A percentile compares a stretch with the other conserved stretches of the same genome.
Conservation (phyloP, 2,888 invertebrate species). For the Noctua fimbriata region DNA sequence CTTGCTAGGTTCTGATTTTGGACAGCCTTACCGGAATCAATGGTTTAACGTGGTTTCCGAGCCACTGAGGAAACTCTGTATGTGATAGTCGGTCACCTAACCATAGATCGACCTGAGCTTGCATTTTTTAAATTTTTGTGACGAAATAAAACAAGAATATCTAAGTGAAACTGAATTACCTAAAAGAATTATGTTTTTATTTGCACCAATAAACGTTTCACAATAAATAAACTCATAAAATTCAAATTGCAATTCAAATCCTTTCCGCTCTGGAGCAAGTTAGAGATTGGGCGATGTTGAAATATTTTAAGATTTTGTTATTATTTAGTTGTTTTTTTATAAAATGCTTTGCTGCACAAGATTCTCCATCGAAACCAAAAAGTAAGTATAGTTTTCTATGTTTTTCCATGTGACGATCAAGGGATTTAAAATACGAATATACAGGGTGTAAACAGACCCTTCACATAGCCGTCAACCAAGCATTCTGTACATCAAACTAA, state of each 20-base stretch:
- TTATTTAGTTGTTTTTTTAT: constrained; percentile 21
- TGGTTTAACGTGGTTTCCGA: too few relatives aligned
- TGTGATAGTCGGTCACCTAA: too few relatives aligned
- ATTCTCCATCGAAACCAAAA: rapidly evolving
- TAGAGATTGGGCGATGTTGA: constrained; percentile 32
- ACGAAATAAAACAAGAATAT: neutral
- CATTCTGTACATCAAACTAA: too few relatives aligned
- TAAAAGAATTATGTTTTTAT: constrained; percentile 47
- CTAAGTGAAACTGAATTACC: neutral
- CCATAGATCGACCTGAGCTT: too few relatives aligned
- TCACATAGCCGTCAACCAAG: too few relatives aligned
- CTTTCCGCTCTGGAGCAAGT: neutral
- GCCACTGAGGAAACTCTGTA: too few relatives aligned
- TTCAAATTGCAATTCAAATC: constrained; percentile 23
- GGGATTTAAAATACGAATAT: too few relatives aligned
- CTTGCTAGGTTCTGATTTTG: too few relatives aligned
- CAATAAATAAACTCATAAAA: constrained; percentile 50
- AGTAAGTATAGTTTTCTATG: neutral
- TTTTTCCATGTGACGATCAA: neutral
- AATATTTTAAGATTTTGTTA: constrained; percentile 24
- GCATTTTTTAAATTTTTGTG: neutral
- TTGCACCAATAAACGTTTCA: constrained; percentile 28
- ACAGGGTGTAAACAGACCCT: too few relatives aligned
- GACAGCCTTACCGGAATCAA: too few relatives aligned
- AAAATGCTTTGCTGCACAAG: constrained; percentile 18